A percentile compares a stretch with the other conserved stretches of the same genome.
Conservation (phyloP, 2,113 vertebrate genomes). For the Apteryx mantelli region DNA sequence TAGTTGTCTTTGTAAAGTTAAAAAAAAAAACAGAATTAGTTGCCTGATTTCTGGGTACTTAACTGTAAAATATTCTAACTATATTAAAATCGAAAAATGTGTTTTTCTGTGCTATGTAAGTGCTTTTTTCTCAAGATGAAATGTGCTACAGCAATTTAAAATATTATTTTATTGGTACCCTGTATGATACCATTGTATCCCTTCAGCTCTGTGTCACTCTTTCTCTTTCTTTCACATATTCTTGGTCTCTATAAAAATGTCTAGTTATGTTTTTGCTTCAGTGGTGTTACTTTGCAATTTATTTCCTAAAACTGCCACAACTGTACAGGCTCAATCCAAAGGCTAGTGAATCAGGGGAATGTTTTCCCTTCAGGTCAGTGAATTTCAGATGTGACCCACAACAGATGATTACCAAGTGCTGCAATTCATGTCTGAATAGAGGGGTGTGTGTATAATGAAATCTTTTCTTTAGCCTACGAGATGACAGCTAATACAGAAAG, state of each 20-base stretch:
- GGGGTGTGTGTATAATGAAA: background rate
- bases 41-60: background rate
- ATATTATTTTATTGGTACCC: background rate
- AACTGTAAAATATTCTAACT: background rate
- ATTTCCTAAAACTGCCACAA: background rate
- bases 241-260: background rate
- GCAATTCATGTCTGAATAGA: conserved; percentile 36
- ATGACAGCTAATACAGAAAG: background rate
- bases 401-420: conserved; percentile 15
- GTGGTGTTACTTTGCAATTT: background rate
- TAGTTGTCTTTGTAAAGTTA: background rate
- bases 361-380: background rate
- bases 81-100: background rate
- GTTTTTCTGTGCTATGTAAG: background rate
- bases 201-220: background rate
- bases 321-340: background rate
- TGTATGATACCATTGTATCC: background rate
- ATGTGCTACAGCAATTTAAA: background rate
- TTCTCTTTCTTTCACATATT: background rate
- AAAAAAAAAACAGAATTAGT: background rate
- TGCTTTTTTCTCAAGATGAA: background rate
- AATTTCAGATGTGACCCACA: conserved; percentile 19
- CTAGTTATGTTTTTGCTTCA: background rate
- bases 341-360: background rate
- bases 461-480: conserved; percentile 18